Conservation (phyloP, 2,888 invertebrate genomes). For the Epirrita christyi region DNA sequence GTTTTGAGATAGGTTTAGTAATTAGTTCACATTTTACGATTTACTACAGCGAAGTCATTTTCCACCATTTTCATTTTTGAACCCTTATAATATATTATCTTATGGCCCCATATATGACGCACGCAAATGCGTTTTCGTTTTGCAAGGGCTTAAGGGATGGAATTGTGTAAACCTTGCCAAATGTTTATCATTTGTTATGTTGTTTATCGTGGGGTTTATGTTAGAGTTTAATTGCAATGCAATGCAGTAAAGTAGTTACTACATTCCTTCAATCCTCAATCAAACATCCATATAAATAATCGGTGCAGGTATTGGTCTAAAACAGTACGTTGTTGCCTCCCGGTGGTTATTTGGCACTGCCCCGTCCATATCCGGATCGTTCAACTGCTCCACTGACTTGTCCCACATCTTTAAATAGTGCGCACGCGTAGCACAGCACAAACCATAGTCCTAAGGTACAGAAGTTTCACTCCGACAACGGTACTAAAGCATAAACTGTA, state of each 20-base stretch:
- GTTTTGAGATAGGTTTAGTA: no score
- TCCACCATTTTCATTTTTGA: no score
- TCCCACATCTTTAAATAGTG: conserved; percentile 67
- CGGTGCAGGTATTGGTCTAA: conserved; percentile 39
- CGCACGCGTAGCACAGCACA: conserved; percentile 47
- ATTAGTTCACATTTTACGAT: no score
- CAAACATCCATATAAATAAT: not conserved
- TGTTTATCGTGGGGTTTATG: no score
- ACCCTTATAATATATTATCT: no score
- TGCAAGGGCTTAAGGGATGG: no score
- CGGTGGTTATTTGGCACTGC: conserved; percentile 55
- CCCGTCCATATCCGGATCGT: conserved; percentile 38
- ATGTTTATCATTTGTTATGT: no score
- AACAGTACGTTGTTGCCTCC: conserved; percentile 55
- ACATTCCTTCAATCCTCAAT: not conserved
- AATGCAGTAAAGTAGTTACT: not conserved
- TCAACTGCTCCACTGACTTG: conserved; percentile 67
- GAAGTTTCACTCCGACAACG: conserved; percentile 11
- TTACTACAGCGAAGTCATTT: no score
- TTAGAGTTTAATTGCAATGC: no score
- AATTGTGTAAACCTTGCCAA: no score
- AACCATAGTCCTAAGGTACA: conserved; percentile 3
- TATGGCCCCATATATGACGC: no score
- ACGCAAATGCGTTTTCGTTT: no score
- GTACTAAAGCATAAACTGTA: not conserved